Conservation (phyloP, 1,140 invertebrate genomes). For the Aphelenchoides avenae region DNA sequence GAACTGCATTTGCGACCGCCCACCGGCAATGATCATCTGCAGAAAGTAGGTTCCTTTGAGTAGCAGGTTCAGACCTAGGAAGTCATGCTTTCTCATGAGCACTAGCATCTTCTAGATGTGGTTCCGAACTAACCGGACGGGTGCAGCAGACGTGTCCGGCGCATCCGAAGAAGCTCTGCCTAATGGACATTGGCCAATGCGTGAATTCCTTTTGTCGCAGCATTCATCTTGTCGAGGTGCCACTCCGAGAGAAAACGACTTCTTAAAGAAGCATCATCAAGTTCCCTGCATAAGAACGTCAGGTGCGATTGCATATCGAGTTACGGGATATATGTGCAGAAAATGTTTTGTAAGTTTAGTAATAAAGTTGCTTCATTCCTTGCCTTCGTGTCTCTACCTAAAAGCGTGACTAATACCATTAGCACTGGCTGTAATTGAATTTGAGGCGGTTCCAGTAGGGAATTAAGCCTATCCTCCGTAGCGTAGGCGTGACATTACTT, state of each 20-base stretch:
- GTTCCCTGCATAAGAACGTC: neutral
- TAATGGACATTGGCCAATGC: constrained; percentile 36
- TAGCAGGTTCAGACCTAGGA: neutral
- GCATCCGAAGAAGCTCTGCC: constrained; percentile 24
- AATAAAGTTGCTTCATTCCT: too few species aligned
- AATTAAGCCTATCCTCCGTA: too few species aligned
- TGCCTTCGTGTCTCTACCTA: too few species aligned
- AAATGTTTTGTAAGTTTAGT: too few species aligned
- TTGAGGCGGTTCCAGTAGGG: too few species aligned
- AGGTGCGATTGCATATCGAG: neutral
- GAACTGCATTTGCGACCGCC: constrained; percentile 3
- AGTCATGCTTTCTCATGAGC: neutral
- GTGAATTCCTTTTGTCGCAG: constrained; percentile 27
- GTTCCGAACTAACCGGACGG: constrained; percentile 28
- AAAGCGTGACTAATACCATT: too few species aligned
- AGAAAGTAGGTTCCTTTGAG: constrained; percentile 1
- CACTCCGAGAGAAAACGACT: too few species aligned
- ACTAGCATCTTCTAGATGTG: constrained; percentile 19
- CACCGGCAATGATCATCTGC: constrained; percentile 4
- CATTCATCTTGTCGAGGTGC: constrained; percentile 29
- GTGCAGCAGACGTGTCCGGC: constrained; percentile 22
- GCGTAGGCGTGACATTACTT: too few species aligned
- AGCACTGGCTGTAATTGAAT: too few species aligned
- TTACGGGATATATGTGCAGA: too few species aligned
- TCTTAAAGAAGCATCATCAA: neutral